phyloP scores from a whole-genome alignment of 2,797 vertebrate genomes.

The Anniella stebbinsi region DNA sequence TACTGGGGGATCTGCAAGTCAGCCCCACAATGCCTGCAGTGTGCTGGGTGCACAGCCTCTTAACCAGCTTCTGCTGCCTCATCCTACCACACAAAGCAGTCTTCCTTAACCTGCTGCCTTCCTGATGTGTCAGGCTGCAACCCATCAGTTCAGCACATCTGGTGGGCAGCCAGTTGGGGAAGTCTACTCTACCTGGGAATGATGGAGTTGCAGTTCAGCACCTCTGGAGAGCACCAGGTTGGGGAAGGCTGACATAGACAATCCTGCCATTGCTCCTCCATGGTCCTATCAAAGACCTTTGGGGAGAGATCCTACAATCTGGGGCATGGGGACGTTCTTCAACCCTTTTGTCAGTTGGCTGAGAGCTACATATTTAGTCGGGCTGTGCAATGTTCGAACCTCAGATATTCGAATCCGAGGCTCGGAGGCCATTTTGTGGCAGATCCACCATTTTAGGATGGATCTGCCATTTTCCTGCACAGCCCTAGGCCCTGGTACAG shows the following conservation, averaged over 20 bases:
- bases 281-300: background rate
- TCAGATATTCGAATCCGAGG: too few relatives aligned
- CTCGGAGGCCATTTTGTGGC: too few relatives aligned
- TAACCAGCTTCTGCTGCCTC: background rate
- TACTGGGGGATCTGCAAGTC: background rate
- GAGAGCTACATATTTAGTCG: background rate
- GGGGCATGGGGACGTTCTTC: background rate
- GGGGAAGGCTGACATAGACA: background rate
- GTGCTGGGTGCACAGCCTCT: background rate
- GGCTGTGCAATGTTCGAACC: too few relatives aligned
- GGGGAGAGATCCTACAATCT: background rate
- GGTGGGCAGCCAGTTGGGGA: too few relatives aligned
- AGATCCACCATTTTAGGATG: too few relatives aligned
- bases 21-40: too few relatives aligned
- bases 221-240: background rate
- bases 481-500: too few relatives aligned
- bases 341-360: background rate
- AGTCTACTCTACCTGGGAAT: background rate
- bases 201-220: too few relatives aligned
- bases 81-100: background rate
- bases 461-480: too few relatives aligned
- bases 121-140: too few relatives aligned
- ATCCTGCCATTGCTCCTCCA: background rate
- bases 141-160: too few relatives aligned
- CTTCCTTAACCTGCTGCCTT: too few relatives aligned